Percentiles rank a stretch among this genome's conserved stretches.
Conservation (phyloP, 2,797 vertebrate genomes). For the Falco rusticolus region DNA sequence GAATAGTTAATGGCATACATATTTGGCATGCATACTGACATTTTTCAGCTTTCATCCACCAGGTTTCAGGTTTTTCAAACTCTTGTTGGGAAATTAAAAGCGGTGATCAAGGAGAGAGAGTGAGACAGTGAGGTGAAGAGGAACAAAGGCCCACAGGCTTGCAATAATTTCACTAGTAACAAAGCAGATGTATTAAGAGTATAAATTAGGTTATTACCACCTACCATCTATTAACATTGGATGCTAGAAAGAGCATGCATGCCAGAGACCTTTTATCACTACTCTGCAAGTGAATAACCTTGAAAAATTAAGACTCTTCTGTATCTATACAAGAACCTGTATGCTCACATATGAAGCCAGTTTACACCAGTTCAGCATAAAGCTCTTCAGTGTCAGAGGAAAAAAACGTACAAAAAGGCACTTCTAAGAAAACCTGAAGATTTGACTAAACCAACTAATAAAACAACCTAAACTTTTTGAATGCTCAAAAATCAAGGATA, state of each 20-base stretch:
- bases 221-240: background rate
- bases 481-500: background rate
- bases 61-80: background rate
- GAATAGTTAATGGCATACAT: background rate
- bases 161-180: background rate
- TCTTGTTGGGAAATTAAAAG: background rate
- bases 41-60: background rate
- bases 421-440: background rate
- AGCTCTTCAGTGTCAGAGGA: background rate
- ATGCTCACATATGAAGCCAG: background rate
- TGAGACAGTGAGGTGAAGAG: background rate
- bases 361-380: background rate
- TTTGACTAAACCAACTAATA: background rate
- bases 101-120: background rate
- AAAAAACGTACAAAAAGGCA: background rate
- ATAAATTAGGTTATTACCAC: background rate
- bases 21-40: background rate
- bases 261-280: background rate
- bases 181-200: background rate
- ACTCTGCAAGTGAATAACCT: background rate
- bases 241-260: background rate
- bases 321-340: background rate
- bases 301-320: background rate
- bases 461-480: background rate
- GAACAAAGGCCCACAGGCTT: background rate